phyloP scores from a whole-genome alignment of 2,888 invertebrate genomes.

The Hololepta plana region DNA sequence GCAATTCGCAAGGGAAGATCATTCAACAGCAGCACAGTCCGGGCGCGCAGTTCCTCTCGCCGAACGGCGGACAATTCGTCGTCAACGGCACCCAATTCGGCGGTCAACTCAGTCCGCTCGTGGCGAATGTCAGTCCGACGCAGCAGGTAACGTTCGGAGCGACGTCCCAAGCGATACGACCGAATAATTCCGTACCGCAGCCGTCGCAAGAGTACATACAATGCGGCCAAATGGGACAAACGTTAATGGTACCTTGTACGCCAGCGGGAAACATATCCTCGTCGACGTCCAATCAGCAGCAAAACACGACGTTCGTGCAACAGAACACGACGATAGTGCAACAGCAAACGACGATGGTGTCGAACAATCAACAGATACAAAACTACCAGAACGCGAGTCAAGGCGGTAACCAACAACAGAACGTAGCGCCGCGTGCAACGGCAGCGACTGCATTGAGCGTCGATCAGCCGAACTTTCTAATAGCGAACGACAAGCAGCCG shows the following conservation, averaged over 20 bases:
- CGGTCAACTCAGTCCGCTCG: conserved; percentile 62
- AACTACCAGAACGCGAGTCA: conserved; percentile 21
- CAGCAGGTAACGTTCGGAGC: conserved; percentile 44
- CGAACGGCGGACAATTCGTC: conserved; percentile 54
- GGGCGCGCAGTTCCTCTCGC: conserved; percentile 54
- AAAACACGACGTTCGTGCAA: conserved; percentile 47
- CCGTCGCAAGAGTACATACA: conserved; percentile 54
- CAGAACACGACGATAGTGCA: conserved; percentile 75
- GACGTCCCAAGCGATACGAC: conserved; percentile 31
- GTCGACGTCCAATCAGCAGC: conserved; percentile 31
- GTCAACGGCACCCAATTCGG: conserved; percentile 55
- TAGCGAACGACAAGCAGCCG: conserved; percentile 23
- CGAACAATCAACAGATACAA: conserved; percentile 41
- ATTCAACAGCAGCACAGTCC: conserved; percentile 47
- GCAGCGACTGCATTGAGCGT: conserved; percentile 33
- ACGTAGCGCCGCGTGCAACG: conserved; percentile 18
- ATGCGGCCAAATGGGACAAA: conserved; percentile 49
- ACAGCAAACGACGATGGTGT: conserved; percentile 61
- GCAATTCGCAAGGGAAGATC: conserved; percentile 49
- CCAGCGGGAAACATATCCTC: conserved; percentile 37
- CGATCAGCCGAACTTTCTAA: conserved; percentile 38
- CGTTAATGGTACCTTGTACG: conserved; percentile 51
- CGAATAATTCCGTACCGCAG: conserved; percentile 24
- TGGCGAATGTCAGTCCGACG: conserved; percentile 54
- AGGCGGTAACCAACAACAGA: conserved; percentile 17